These are phyloP conservation scores for Scopus umbretta DNA, from an alignment of 2,113 vertebrate genomes.

Conservation along the genomic window DNA sequence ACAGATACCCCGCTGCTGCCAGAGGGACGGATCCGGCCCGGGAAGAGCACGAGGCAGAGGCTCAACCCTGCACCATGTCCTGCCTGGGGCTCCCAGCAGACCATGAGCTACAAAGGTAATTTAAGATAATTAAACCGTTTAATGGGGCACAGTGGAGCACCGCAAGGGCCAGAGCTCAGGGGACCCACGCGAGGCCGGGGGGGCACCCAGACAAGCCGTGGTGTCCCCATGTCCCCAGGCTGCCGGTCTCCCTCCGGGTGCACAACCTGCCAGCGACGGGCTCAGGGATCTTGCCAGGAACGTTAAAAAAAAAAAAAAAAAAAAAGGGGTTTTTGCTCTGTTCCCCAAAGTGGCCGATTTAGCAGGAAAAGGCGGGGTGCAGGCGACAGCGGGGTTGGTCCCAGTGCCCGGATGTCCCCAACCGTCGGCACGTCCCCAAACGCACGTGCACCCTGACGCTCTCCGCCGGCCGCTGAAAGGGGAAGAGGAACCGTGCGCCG, in stretches of 20 bases:
- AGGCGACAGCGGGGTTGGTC: background rate
- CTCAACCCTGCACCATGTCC: background rate
- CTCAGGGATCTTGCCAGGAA: too few relatives aligned
- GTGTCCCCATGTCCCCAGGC: background rate
- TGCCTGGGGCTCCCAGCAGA: background rate
- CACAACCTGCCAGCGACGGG: too few relatives aligned
- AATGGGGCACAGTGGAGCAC: background rate
- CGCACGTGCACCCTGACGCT: fast-evolving
- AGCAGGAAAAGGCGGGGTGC: background rate
- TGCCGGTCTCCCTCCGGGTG: too few relatives aligned
- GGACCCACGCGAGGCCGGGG: background rate
- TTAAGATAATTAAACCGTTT: background rate
- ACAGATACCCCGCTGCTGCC: background rate
- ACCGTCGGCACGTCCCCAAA: background rate
- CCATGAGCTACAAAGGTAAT: fast-evolving
- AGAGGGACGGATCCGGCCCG: background rate
- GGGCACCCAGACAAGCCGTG: background rate
- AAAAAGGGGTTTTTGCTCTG: too few relatives aligned
- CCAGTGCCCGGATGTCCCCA: background rate
- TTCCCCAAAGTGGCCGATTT: background rate
- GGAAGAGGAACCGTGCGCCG: background rate
- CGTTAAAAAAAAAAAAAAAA: too few relatives aligned
- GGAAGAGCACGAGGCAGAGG: background rate
- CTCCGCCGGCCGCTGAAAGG: background rate
- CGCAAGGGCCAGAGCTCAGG: background rate